Evolutionary conservation across 2,888 invertebrate genomes (phyloP).

Genomic region (Branchipolynoe longqiensis): DNA sequence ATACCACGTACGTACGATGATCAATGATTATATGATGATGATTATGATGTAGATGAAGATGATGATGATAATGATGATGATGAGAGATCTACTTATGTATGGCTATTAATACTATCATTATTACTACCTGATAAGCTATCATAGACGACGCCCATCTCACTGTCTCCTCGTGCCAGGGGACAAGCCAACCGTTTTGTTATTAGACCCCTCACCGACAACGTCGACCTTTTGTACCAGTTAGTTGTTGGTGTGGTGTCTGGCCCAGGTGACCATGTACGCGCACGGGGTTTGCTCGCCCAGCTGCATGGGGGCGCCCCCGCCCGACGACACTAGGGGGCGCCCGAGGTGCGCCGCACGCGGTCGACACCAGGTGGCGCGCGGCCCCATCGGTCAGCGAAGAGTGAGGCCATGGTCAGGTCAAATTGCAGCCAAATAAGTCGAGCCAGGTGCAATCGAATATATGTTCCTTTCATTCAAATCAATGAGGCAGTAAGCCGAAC

Average conservation of each 20-base stretch:
- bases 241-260: constrained; percentile 59
- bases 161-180: constrained; percentile 49
- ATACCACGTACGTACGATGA: constrained; percentile 38
- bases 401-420: constrained; percentile 54
- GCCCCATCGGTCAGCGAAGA: constrained; percentile 45
- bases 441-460: constrained; percentile 57
- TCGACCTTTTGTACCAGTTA: constrained; percentile 60
- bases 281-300: background rate
- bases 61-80: constrained; percentile 30
- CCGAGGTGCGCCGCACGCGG: constrained; percentile 12
- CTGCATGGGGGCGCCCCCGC: constrained; percentile 22
- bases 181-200: constrained; percentile 34
- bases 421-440: constrained; percentile 43
- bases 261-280: constrained; percentile 6
- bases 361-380: background rate
- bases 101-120: constrained; percentile 28
- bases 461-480: constrained; percentile 48
- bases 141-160: constrained; percentile 51
- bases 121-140: constrained; percentile 47
- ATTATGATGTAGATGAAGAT: constrained; percentile 42
- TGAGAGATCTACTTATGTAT: constrained; percentile 36
- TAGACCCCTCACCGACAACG: constrained; percentile 46
- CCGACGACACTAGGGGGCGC: constrained; percentile 10
- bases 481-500: constrained; percentile 31
- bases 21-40: constrained; percentile 5